phyloP scores from a whole-genome alignment of 2,113 vertebrate genomes.

The Cebus imitator region DNA sequence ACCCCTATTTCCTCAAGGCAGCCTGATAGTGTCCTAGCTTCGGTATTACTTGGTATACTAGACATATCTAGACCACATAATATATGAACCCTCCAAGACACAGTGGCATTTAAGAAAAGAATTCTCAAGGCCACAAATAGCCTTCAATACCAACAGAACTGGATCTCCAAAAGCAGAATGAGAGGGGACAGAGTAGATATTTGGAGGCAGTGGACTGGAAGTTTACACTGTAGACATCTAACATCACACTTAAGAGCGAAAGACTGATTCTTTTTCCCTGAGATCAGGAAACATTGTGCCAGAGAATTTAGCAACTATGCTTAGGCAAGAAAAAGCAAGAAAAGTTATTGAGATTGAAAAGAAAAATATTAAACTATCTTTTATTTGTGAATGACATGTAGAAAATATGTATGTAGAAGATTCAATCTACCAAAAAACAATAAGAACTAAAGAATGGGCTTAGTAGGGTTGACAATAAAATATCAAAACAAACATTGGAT shows the following conservation, averaged over 20 bases:
- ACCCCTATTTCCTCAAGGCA: background rate
- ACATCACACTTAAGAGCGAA: background rate
- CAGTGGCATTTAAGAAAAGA: background rate
- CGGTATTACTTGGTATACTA: background rate
- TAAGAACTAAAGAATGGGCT: background rate
- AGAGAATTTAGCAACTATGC: background rate
- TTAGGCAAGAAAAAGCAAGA: background rate
- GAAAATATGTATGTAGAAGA: background rate
- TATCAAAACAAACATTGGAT: background rate
- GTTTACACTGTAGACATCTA: background rate
- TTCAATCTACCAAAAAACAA: background rate
- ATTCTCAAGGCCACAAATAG: background rate
- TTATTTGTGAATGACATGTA: background rate
- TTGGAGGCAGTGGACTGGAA: background rate
- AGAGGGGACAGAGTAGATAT: background rate
- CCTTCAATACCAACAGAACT: background rate
- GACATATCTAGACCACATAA: background rate
- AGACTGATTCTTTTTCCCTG: background rate
- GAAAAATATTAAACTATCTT: background rate
- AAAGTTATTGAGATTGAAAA: background rate
- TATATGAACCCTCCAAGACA: background rate
- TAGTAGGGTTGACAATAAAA: constrained; percentile 16
- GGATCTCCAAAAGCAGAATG: background rate
- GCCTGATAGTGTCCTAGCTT: background rate
- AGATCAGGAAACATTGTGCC: background rate